Evolutionary conservation across 1,140 invertebrate species (phyloP), one percentile per base, ranked within the genome.

Genomic region (Aleiodes sp.): DNA sequence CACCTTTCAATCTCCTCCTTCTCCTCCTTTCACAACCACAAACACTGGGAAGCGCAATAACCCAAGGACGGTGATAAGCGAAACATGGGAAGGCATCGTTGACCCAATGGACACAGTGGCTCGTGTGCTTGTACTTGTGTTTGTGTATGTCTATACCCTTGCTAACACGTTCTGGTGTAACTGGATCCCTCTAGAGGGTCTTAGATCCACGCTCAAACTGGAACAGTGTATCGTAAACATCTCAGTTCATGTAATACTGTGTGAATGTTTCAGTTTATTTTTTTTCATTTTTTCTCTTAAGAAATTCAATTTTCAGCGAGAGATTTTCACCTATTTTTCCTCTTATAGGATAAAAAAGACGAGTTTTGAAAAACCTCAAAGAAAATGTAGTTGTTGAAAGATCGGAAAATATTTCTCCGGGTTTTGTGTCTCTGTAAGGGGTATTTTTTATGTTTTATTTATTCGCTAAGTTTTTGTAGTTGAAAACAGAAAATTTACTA

Each of bases 81-180:
- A 46, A 46, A 46, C 41, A 46, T 46, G 41, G n/a, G 41, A 46
- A 46, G 41, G 41, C 41, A 46, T 21, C 41, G 41, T 46, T 46
- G 41, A 46, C 41, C 41, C 41, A 46, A 46, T 46, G 41, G 41
- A 46, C 41, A 46, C 41, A 46, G 41, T 46, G 24, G 14, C 16
- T 14, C 41, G 10, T 9, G 37, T 12, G 37, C 41, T 46, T 46
- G 41, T 46, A 46, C 41, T 46, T 46, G 41, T 46, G 41, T 46
- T 16, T 46, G 41, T 46, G 41, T 46, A 21, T 46, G 41, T 21
- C 41, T 46, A 46, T 21, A 21, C 14, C 41, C 14, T 46, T 46
- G 41, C 41, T 46, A 46, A 46, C 41, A 46, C 41, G 41, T 46
- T 46, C 41, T 21, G 41, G 41, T 46, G 41, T 46, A 46, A 46